These are phyloP conservation scores for Tenthredo notha DNA, from an alignment of 2,888 invertebrate genomes.

Conservation along the genomic window DNA sequence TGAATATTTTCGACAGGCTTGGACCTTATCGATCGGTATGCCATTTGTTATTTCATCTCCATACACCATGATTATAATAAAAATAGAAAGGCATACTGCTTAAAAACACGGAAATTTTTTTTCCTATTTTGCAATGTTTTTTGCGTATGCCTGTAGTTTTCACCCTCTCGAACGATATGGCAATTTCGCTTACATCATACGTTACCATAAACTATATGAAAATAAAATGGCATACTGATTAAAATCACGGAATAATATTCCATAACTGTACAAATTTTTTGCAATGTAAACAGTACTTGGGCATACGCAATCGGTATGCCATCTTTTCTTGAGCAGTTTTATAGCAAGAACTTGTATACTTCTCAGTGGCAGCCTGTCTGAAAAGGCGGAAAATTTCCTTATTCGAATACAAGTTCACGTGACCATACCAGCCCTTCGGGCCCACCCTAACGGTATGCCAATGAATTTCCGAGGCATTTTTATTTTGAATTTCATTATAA, in stretches of 20 bases:
- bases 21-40: conserved; percentile 7
- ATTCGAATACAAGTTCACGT: too few species aligned
- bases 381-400: background rate
- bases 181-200: conserved; percentile 4
- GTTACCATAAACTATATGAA: conserved; percentile 21
- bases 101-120: background rate
- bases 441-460: too few species aligned
- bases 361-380: background rate
- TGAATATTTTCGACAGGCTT: background rate
- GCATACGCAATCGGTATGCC: conserved; percentile 21
- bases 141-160: background rate
- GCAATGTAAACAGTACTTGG: conserved; percentile 15
- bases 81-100: background rate
- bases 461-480: too few species aligned
- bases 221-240: background rate
- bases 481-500: too few species aligned
- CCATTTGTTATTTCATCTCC: background rate
- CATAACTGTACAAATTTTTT: conserved; percentile 8
- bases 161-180: conserved; percentile 7
- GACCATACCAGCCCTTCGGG: too few species aligned
- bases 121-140: background rate
- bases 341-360: conserved; percentile 5
- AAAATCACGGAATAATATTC: conserved; percentile 6
- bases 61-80: background rate
- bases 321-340: conserved; percentile 7